A percentile compares a stretch with the other conserved stretches of the same genome.
phyloP scores from a whole-genome alignment of 2,888 invertebrate genomes.

The Aphrophora alni region DNA sequence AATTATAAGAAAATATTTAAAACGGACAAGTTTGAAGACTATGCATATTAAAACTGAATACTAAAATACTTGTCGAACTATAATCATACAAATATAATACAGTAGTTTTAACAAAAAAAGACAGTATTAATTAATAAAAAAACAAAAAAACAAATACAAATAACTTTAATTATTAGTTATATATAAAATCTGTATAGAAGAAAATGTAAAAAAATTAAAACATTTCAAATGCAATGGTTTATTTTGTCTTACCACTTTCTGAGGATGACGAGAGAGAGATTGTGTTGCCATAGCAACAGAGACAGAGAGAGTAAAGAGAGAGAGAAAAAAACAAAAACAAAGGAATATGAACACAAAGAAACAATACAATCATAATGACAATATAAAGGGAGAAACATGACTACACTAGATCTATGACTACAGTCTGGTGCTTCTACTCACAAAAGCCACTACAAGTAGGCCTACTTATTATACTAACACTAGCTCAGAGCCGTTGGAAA shows the following conservation, averaged over 20 bases:
- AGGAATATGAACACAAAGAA: background rate
- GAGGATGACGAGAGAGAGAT: slow-evolving; percentile 50
- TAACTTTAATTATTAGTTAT: background rate
- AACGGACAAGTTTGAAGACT: background rate
- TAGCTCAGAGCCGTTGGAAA: background rate
- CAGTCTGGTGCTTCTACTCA: background rate
- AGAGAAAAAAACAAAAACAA: slow-evolving; percentile 32
- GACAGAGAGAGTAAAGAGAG: slow-evolving; percentile 49
- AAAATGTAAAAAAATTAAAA: background rate
- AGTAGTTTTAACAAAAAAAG: background rate
- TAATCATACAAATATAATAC: background rate
- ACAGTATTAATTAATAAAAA: background rate
- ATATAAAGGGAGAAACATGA: background rate
- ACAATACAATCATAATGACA: background rate
- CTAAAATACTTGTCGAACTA: background rate
- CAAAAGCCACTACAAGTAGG: background rate
- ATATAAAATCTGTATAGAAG: background rate
- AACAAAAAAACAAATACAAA: background rate
- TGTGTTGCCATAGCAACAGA: slow-evolving; percentile 49
- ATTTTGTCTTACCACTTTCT: slow-evolving; percentile 53
- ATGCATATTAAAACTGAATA: background rate
- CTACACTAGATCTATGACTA: background rate
- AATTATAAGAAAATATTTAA: background rate
- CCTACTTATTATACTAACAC: background rate
- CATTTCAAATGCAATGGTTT: background rate